Evolutionary conservation across 2,888 invertebrate genomes (phyloP).

Genomic region (Mythimna ferrago): DNA sequence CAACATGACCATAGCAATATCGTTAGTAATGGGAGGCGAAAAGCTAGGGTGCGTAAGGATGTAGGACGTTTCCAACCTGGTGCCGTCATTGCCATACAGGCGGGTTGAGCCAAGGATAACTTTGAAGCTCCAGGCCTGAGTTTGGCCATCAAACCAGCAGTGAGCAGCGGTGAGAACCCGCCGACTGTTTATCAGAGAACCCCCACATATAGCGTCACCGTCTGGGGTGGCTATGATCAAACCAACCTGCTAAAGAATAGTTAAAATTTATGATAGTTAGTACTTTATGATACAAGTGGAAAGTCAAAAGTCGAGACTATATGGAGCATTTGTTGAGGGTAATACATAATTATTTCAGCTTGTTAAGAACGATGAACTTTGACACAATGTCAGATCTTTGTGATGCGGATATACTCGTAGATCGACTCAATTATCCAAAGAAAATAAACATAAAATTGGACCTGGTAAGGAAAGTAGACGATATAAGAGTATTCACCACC

Average conservation of each 20-base stretch:
- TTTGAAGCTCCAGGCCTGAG: conserved; percentile 40
- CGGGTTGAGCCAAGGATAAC: conserved; percentile 74
- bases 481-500: conserved; percentile 54
- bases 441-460: conserved; percentile 1
- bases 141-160: conserved; percentile 11
- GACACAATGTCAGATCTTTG: neutral
- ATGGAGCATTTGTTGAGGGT: neutral
- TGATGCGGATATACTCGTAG: neutral
- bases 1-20: conserved; percentile 74
- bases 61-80: conserved; percentile 67
- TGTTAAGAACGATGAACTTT: neutral
- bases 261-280: too few species aligned
- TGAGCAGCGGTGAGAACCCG: conserved; percentile 70
- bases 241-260: neutral
- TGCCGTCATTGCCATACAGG: conserved; percentile 73
- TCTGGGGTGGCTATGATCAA: conserved; percentile 19
- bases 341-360: neutral
- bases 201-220: conserved; percentile 72
- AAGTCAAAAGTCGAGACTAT: neutral
- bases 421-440: neutral
- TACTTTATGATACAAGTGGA: neutral
- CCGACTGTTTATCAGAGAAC: conserved; percentile 67
- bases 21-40: conserved; percentile 67
- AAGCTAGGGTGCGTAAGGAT: conserved; percentile 67
- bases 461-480: conserved; percentile 65